These are phyloP conservation scores for Drosophila dunni DNA, from an alignment of 1,140 invertebrate species.

Conservation along the genomic window DNA sequence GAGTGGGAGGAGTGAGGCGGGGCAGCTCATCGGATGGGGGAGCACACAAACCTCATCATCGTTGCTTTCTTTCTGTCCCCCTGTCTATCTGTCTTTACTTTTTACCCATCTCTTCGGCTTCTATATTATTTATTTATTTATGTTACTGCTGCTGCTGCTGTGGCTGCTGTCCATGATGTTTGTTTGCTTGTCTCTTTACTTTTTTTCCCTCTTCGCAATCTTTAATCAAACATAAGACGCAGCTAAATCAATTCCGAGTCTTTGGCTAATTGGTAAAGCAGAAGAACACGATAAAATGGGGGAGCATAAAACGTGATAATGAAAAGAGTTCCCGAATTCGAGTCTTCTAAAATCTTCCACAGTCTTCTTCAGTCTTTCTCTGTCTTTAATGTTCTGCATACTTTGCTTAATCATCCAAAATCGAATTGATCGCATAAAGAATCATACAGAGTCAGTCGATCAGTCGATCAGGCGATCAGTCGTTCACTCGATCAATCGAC, in stretches of 20 bases:
- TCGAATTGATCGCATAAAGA: conserved; percentile 18
- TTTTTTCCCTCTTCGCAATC: conserved; percentile 15
- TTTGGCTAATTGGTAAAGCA: conserved; percentile 33
- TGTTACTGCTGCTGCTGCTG: conserved; percentile 24
- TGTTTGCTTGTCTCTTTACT: conserved; percentile 30
- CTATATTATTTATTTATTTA: conserved; percentile 43
- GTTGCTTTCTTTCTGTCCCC: conserved; percentile 5
- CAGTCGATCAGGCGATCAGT: conserved; percentile 1
- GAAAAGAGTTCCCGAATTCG: conserved; percentile 11
- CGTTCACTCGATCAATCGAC: conserved; percentile 24
- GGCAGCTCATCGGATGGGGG: conserved; percentile 6
- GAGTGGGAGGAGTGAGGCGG: neutral
- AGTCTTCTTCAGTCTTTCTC: neutral
- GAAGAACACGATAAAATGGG: conserved; percentile 8
- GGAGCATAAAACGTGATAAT: conserved; percentile 25
- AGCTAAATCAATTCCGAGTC: conserved; percentile 35
- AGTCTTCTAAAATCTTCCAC: neutral
- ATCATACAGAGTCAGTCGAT: conserved; percentile 1
- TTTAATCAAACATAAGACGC: conserved; percentile 39
- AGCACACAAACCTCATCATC: conserved; percentile 10
- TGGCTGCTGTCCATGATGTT: conserved; percentile 25
- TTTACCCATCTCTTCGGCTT: conserved; percentile 16
- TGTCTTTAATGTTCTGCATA: neutral
- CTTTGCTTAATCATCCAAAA: conserved; percentile 45
- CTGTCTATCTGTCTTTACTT: conserved; percentile 14